Percentiles rank a stretch among this genome's conserved stretches.
These are phyloP conservation scores for Drosophila rubida DNA, from an alignment of 2,888 invertebrate species.

Conservation along the genomic window DNA sequence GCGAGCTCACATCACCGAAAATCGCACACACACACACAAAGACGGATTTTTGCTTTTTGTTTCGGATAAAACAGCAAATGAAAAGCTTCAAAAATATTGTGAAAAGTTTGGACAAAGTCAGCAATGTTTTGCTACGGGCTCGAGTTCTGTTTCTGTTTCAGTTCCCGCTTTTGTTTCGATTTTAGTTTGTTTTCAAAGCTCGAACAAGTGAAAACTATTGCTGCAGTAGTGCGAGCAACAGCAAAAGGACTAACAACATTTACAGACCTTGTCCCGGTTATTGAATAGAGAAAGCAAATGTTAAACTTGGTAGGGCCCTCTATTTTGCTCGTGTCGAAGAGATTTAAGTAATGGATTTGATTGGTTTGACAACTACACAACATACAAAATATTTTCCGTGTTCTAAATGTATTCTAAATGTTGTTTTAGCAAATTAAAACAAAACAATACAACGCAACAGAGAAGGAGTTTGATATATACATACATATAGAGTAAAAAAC, in stretches of 20 bases:
- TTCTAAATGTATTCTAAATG: constrained; percentile 74
- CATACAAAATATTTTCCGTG: constrained; percentile 53
- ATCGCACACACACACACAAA: constrained; percentile 31
- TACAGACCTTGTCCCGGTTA: constrained; percentile 57
- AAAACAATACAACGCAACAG: constrained; percentile 5
- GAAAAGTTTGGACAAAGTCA: constrained; percentile 69
- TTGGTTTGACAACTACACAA: constrained; percentile 38
- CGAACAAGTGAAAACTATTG: constrained; percentile 61
- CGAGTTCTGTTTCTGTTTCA: constrained; percentile 2
- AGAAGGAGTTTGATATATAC: constrained; percentile 37
- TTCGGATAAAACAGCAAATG: constrained; percentile 46
- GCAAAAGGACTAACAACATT: constrained; percentile 31
- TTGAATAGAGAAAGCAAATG: constrained; percentile 21
- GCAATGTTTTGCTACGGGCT: constrained; percentile 47
- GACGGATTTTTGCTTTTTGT: constrained; percentile 36
- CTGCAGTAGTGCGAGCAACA: constrained; percentile 15
- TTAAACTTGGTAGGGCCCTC: constrained; percentile 28
- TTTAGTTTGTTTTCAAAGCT: constrained; percentile 5
- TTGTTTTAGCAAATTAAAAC: constrained; percentile 34
- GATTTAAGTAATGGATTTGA: constrained; percentile 45
- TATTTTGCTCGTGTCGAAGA: background rate
- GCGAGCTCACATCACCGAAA: too few species aligned
- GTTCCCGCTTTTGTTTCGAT: background rate
- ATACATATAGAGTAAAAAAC: constrained; percentile 29
- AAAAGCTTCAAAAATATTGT: constrained; percentile 46